Percentiles rank a stretch among this genome's conserved stretches.
Conservation (phyloP, 2,888 invertebrate species). For the Argyresthia goedartella region DNA sequence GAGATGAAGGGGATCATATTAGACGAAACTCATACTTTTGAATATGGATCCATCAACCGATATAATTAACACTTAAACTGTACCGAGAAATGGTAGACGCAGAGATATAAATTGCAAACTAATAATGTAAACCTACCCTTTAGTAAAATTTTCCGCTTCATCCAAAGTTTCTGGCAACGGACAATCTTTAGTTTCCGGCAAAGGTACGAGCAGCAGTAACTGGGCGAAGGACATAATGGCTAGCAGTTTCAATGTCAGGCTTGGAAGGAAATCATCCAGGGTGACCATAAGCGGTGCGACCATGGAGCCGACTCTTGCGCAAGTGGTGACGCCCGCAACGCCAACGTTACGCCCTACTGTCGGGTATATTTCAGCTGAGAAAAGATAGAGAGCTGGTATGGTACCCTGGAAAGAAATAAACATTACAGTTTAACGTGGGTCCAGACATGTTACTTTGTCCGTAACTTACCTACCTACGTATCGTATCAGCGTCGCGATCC, state of each 20-base stretch:
- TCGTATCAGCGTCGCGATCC: too few species aligned
- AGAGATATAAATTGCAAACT: too few species aligned
- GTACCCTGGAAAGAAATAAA: conserved; percentile 51
- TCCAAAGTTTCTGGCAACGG: conserved; percentile 66
- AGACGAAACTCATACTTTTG: too few species aligned
- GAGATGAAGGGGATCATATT: too few species aligned
- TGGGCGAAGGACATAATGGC: conserved; percentile 35
- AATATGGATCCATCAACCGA: too few species aligned
- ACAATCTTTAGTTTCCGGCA: conserved; percentile 56
- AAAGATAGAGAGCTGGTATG: conserved; percentile 75
- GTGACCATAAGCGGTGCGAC: conserved; percentile 51
- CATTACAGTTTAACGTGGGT: neutral
- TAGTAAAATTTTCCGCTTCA: conserved; percentile 39
- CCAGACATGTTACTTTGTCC: too few species aligned
- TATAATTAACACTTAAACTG: too few species aligned
- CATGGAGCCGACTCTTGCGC: conserved; percentile 84
- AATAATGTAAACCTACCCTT: neutral
- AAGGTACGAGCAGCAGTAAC: conserved; percentile 38
- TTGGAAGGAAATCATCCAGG: conserved; percentile 27
- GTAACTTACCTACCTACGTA: too few species aligned
- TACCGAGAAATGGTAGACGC: too few species aligned
- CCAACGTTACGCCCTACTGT: conserved; percentile 83
- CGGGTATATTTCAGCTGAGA: conserved; percentile 83
- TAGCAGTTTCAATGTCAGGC: conserved; percentile 41
- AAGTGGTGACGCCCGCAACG: conserved; percentile 80